These are phyloP conservation scores for Pyrrhura leucotis DNA, from an alignment of 2,797 vertebrate genomes.

Conservation along the genomic window DNA sequence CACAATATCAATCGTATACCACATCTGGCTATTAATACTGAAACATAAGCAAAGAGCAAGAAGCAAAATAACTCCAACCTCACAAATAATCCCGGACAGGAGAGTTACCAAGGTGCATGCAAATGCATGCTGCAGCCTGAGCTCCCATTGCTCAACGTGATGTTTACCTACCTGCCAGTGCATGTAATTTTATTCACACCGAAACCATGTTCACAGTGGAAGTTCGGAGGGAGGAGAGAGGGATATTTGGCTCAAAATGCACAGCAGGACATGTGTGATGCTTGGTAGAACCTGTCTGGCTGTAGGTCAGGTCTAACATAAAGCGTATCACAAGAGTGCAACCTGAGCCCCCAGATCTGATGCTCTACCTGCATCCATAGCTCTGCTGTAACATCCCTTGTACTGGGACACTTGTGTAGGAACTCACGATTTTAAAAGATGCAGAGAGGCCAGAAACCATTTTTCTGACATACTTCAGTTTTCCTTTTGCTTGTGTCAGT, in stretches of 20 bases:
- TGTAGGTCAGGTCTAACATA: neutral
- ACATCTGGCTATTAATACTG: neutral
- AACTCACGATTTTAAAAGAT: neutral
- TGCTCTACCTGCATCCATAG: neutral
- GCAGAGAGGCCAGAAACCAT: neutral
- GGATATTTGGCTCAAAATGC: neutral
- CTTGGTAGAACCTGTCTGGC: neutral
- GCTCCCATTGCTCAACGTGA: rapidly evolving
- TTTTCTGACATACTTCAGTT: neutral
- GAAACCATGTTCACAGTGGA: rapidly evolving
- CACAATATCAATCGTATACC: rapidly evolving
- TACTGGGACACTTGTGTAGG: neutral
- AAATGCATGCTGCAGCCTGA: neutral
- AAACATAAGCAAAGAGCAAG: neutral
- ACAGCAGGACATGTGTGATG: neutral
- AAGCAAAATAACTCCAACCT: neutral
- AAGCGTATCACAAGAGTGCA: too few relatives aligned
- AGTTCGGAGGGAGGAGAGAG: neutral
- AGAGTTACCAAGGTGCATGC: neutral
- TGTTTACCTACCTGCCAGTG: neutral
- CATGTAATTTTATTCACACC: neutral
- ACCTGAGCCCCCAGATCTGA: neutral
- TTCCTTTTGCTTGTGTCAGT: neutral
- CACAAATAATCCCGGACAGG: rapidly evolving
- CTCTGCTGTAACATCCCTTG: neutral